Conservation (phyloP, 2,113 vertebrate species). For the Cygnus atratus region DNA sequence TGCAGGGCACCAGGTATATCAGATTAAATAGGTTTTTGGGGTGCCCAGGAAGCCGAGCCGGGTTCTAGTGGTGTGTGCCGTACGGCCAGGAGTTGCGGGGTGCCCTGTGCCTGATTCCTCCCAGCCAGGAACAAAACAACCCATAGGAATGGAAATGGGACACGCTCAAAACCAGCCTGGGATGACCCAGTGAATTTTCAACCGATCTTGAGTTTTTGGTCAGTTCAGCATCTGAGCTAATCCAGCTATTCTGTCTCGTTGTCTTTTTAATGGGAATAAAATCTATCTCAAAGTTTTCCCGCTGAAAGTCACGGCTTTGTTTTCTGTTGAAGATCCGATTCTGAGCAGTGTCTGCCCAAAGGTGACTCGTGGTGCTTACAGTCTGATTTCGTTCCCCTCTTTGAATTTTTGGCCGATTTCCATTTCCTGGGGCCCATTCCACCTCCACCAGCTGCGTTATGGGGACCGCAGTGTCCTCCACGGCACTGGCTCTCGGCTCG, state of each 20-base stretch:
- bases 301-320: accelerated
- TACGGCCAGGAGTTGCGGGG: background rate
- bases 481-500: accelerated
- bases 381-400: background rate
- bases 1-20: accelerated
- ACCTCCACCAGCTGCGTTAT: no score
- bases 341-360: accelerated
- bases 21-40: background rate
- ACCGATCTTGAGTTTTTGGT: accelerated
- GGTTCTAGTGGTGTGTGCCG: accelerated
- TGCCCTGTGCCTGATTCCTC: background rate
- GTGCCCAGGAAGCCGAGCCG: accelerated
- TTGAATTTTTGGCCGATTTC: background rate
- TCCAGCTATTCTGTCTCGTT: background rate
- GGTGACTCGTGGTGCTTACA: background rate
- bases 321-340: background rate
- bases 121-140: background rate
- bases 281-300: accelerated
- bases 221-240: accelerated
- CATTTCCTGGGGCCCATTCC: background rate
- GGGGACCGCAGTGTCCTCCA: background rate
- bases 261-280: background rate
- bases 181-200: background rate
- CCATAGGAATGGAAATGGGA: background rate
- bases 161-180: background rate